A percentile compares a stretch with the other conserved stretches of the same genome.
phyloP scores from a whole-genome alignment of 2,888 invertebrate species.

The Nebria brevicollis region DNA sequence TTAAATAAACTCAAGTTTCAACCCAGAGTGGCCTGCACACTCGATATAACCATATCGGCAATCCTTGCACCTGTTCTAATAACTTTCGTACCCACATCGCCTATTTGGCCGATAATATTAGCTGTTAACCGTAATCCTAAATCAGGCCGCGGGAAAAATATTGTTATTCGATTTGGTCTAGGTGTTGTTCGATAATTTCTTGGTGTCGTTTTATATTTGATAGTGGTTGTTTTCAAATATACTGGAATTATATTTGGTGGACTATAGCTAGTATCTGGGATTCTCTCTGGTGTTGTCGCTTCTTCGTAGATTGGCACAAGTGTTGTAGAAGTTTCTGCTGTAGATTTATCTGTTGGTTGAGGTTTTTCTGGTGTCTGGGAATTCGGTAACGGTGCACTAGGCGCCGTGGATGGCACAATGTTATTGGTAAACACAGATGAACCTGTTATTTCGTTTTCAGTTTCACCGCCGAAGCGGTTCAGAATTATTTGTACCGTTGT shows the following conservation, averaged over 20 bases:
- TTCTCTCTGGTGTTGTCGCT: not conserved
- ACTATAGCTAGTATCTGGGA: not conserved
- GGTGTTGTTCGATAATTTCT: not conserved
- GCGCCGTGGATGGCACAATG: constrained; percentile 5
- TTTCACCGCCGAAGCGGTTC: constrained; percentile 16
- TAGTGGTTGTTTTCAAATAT: not conserved
- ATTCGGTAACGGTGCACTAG: constrained; percentile 28
- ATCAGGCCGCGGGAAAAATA: constrained; percentile 29
- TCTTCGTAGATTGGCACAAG: not conserved
- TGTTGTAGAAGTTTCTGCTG: constrained; percentile 17
- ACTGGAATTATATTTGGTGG: constrained; percentile 1
- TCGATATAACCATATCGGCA: constrained; percentile 56
- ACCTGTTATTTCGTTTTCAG: constrained; percentile 29
- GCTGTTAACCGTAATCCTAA: constrained; percentile 34
- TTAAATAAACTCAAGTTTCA: not conserved
- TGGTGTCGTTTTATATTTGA: not conserved
- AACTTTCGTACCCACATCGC: constrained; percentile 53
- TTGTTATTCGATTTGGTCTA: constrained; percentile 22
- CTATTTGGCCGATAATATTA: constrained; percentile 44
- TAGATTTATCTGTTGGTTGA: constrained; percentile 21
- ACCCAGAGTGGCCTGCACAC: constrained; percentile 44
- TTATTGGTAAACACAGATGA: constrained; percentile 13
- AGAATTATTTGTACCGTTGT: constrained; percentile 3
- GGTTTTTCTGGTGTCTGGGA: constrained; percentile 15
- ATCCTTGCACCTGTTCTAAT: constrained; percentile 59